These are phyloP conservation scores for Sebastolobus altivelis DNA, from an alignment of 2,797 vertebrate species.

Conservation along the genomic window DNA sequence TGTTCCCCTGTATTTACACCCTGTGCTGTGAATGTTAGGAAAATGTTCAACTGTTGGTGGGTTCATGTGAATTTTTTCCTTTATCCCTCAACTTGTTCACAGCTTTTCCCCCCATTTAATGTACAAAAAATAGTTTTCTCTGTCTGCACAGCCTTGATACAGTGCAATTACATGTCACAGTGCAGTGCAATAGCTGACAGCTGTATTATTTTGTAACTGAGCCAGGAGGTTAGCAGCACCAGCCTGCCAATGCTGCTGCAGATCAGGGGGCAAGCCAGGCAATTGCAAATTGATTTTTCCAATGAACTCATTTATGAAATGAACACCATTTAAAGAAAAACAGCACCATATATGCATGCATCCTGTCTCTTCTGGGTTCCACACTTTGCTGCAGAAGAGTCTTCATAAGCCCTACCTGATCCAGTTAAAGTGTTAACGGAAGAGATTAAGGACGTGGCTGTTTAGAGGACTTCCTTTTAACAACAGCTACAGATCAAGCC, in stretches of 20 bases:
- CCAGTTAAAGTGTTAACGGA: constrained; percentile 79
- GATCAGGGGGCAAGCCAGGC: constrained; percentile 31
- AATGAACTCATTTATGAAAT: constrained; percentile 21
- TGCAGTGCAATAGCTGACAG: constrained; percentile 8
- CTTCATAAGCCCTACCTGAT: constrained; percentile 69
- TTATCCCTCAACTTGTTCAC: not conserved
- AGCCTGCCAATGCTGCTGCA: constrained; percentile 29
- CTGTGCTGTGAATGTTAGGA: constrained; percentile 28
- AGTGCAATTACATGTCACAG: constrained; percentile 3
- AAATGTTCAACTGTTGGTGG: not conserved
- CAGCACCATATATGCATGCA: not conserved
- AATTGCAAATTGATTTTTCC: constrained; percentile 11
- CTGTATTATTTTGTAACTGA: constrained; percentile 35
- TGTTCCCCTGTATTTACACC: constrained; percentile 4
- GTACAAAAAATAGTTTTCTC: not conserved
- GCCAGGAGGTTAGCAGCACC: constrained; percentile 22
- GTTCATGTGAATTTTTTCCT: not conserved
- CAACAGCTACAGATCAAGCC: constrained; percentile 43
- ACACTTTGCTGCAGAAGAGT: not conserved
- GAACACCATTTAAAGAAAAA: not conserved
- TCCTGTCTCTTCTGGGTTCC: not conserved
- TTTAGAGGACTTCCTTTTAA: constrained; percentile 3
- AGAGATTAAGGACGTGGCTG: constrained; percentile 61
- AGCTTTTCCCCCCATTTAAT: not conserved
- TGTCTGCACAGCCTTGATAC: not conserved